Evolutionary conservation across 2,888 invertebrate species (phyloP), one percentile per base, ranked within the genome.

Genomic region (Polyploca ridens): DNA sequence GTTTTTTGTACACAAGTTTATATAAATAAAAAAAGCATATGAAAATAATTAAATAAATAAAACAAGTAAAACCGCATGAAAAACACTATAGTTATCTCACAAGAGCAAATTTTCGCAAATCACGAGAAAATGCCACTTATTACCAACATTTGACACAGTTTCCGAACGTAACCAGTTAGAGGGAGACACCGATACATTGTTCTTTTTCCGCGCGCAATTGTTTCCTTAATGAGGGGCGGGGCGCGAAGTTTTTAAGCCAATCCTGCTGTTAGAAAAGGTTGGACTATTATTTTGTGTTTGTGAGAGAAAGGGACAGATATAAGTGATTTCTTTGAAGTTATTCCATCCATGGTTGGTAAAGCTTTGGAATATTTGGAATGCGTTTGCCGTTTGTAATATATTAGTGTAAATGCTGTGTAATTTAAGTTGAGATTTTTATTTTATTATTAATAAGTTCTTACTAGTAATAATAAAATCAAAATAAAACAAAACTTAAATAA

Each of bases 201-300:
- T 76, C 69, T 69, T 83, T 80, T 80, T 74, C 70, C 72, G 64
- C 72, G 63, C 70, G 67, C 83, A 79, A 86, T 88, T 89, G 88
- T 88, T 81, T 82, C 73, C 70, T 69, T 78, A 77, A 79, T 74
- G 72, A 75, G 77, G 86, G 89, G 89, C 85, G 89, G 80, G 77
- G 80, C 73, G 41, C 61, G 74, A 84, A 85, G 75, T 85, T 86
- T 88, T 87, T 81, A 74, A 69, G 65, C 89, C 87, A 89, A 89
- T 89, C 77, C 68, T 69, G 70, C 49, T 62, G 86, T 35, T 60
- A 44, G 82, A 88, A 62, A 63, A 81, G 71, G 86, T 85, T 27
- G 58, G 71, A 44, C 19, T 35, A 65, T 70, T 66, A 63, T 75
- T 79, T 73, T 75, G 65, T 69, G 65, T 65, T 64, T 68, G 66